Base-by-base conservation (phyloP, 2,888 invertebrate genomes). In the Microctonus brassicae region DNA sequence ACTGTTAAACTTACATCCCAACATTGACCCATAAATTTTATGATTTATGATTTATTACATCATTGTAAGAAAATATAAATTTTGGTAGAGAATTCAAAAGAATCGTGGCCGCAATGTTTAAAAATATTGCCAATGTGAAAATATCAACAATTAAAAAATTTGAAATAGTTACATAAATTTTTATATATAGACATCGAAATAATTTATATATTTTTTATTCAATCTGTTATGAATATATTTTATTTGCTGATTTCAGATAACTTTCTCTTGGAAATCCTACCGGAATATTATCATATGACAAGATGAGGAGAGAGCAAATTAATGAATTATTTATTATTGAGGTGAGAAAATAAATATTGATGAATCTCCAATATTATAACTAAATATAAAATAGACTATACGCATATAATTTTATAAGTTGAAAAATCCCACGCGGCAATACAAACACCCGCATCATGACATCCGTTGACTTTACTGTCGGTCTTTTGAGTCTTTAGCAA, bases 1-100 rank as follows among this genome's bases (percentile, higher is more conserved):
- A 53, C 34, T 34, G 63, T 29, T 55, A 22, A 34, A 63, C 63
- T 20, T 67, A 11, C n/a, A 22, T 34, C 58, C 58, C 70, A 65
- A 71, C 74, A 80, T 80, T 83, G 79, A 80, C 79, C 80, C 82
- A 81, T 84, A 84, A 83, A 84, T 82, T 78, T 77, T 71, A 63
- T 69, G 57, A 63, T 55, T 76, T 75, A 79, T 83, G 81, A 84
- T 83, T 84, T 83, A 83, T 73, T 69, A 55, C 64, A 55, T 68
- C 42, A 34, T 64, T 58, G 42, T 24, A 62, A 72, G 58, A 57
- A 73, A 74, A 72, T 65, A 69, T 73, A 67, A 69, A 72, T 34
- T 61, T 74, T 69, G 76, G 74, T 75, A 34, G 2, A 78, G 61
- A 36, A 57, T 24, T 79, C 75, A 82, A 82, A 83, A 67, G 74